Evolutionary conservation across 2,113 vertebrate genomes (phyloP), one percentile per base, ranked within the genome.

Genomic region (Camelus bactrianus): DNA sequence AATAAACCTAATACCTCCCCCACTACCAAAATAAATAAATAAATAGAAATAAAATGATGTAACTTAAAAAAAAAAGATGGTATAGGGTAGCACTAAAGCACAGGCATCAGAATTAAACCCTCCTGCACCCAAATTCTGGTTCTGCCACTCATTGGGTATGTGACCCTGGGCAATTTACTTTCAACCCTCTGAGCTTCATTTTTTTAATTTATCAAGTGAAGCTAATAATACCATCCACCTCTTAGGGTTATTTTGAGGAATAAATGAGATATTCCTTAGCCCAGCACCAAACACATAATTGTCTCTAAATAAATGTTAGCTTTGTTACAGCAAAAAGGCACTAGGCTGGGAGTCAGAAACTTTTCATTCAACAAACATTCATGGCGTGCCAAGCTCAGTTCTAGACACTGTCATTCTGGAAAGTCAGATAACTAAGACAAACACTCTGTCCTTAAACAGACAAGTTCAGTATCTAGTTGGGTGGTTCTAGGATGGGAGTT

Each of bases 191-290:
- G 14, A 46, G 20, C 91, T 76, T 56, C 7, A 35, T 75, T 93
- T 85, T 82, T 60, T 67, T 89, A 56, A 3, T 46, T 56, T 89
- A 11, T 42, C 56, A 30, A 76, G 26, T 94, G 58, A 84, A 93
- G 28, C 72, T 32, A 85, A 70, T n/a, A 80, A 50, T 48, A 83
- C 2, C 56, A 75, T 38, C 42, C 9, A 93, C 38, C 13, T 89
- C 32, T 84, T 64, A 46, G 8, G 17, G 24, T 77, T 87, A 75
- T 72, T 79, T 52, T 48, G 67, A 96, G 52, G n/a, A 91, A 46
- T 48, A 69, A 42, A 38, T 86, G 24, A 93, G n/a, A 65, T 67
- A 42, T 11, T 67, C 22, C 28, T 72, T 83, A 94, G 54, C 56
- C 19, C 50, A 73, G 4, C n/a, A 69, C 24, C 13, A 54, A 94